Base-by-base conservation (phyloP, 2,113 vertebrate genomes). In the Caretta caretta region DNA sequence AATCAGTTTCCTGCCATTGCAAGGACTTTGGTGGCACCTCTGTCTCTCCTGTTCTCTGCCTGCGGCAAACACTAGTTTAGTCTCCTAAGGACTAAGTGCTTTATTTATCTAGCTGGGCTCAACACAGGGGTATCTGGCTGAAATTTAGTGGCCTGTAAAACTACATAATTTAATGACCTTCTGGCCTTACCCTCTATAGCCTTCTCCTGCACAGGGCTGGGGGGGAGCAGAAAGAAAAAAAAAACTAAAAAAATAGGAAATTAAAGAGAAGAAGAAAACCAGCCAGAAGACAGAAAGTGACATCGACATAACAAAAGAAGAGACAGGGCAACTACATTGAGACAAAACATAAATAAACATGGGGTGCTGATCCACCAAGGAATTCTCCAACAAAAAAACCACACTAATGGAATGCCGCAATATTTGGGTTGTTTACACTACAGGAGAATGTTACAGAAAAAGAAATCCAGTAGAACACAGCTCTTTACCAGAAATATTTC, bases 171-270 rank as follows among this genome's bases (percentile, higher is more conserved):
- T 69, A n/a, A n/a, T n/a, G 17, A 35, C 35, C 62, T n/a, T 69
- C 62, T 69, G 38, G 49, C 8, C 6, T 27, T 0, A 78, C 46
- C 82, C 6, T 46, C 9, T 50, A 42, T 8, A 27, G 62, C 10
- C 14, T 84, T n/a, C 59, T 50, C 11, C 42, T 59, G 7, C 84
- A 14, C 0, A 0, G 9, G 3, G 2, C 6, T 2, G 2, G 4
- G 38, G 38, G 92, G 57, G 48, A 11, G 2, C 86, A 76, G 3
- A 5, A 51, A 6, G 2, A 27, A 87, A 46, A 48, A 48, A 1
- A 1, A 0, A 5, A 5, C 4, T 3, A 49, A 49, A 10, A 69
- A 69, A n/a, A n/a, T 35, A n/a, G 62, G 35, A 69, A n/a, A n/a
- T n/a, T 69, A 76, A 80, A 6, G 12, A 76, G 4, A 49, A 38